These are phyloP conservation scores for Drosophila kuntzei DNA, from an alignment of 2,888 invertebrate species.

Conservation along the genomic window DNA sequence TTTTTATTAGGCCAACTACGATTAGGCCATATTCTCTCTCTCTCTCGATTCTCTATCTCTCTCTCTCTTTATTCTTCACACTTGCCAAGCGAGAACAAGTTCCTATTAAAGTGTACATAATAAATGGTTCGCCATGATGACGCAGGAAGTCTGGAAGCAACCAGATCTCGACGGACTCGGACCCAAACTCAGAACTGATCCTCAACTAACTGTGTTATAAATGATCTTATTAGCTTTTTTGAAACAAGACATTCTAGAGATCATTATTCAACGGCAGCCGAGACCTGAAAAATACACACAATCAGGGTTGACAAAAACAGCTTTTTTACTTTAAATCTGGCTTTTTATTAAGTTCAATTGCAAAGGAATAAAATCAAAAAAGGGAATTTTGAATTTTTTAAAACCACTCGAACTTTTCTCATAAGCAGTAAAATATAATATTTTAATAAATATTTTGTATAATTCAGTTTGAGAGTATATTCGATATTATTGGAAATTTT, in stretches of 20 bases:
- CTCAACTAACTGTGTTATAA: slow-evolving; percentile 80
- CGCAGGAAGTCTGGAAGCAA: slow-evolving; percentile 66
- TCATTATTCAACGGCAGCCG: slow-evolving; percentile 73
- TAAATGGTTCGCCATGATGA: slow-evolving; percentile 58
- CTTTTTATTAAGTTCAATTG: neutral
- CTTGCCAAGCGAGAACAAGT: slow-evolving; percentile 10
- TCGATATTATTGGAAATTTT: no score
- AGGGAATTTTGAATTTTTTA: neutral
- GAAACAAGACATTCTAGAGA: slow-evolving; percentile 80
- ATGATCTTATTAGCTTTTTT: slow-evolving; percentile 82
- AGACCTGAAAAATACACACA: slow-evolving; percentile 8
- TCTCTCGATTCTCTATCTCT: no score
- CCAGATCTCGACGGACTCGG: slow-evolving; percentile 32
- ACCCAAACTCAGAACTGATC: neutral
- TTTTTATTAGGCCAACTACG: slow-evolving; percentile 72
- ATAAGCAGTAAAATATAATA: no score
- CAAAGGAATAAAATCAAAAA: neutral
- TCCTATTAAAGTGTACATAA: slow-evolving; percentile 35
- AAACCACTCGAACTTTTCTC: no score
- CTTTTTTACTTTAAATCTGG: neutral
- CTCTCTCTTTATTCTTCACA: no score
- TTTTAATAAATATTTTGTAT: no score
- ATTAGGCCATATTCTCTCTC: no score
- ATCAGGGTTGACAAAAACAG: neutral
- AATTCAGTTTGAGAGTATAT: no score